phyloP scores from a whole-genome alignment of 1,140 invertebrate species.

The Macrobrachium rosenbergii region DNA sequence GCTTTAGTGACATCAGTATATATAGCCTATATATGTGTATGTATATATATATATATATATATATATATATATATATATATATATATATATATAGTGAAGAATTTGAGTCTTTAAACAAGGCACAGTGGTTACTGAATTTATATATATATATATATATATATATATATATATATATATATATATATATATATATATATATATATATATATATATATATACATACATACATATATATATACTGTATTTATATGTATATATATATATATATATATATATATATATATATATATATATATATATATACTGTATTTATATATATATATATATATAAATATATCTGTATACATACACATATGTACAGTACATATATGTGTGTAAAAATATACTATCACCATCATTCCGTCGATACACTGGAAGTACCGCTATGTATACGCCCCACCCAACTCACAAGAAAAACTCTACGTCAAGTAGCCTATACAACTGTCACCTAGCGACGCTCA shows the following conservation, averaged over 20 bases:
- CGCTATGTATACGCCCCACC: too few species aligned
- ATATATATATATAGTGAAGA: too few species aligned
- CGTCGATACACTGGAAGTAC: too few species aligned
- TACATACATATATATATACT: conserved; percentile 7
- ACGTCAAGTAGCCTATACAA: too few species aligned
- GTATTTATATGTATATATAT: conserved; percentile 3
- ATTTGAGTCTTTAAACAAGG: not conserved
- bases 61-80: conserved; percentile 17
- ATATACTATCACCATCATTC: too few species aligned
- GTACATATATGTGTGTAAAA: not conserved
- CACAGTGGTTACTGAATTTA: too few species aligned
- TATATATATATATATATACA: conserved; percentile 13
- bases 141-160: not conserved
- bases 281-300: conserved; percentile 6
- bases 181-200: conserved; percentile 17
- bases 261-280: conserved; percentile 17
- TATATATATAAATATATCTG: too few species aligned
- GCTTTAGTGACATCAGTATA: too few species aligned
- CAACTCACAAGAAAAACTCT: too few species aligned
- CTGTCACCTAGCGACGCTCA: too few species aligned
- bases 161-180: conserved; percentile 3
- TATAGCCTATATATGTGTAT: not conserved
- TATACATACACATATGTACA: not conserved
- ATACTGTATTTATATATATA: not conserved
- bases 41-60: conserved; percentile 12